These are phyloP conservation scores for Troglohyphantes excavatus DNA, from an alignment of 2,888 invertebrate species.

Conservation along the genomic window DNA sequence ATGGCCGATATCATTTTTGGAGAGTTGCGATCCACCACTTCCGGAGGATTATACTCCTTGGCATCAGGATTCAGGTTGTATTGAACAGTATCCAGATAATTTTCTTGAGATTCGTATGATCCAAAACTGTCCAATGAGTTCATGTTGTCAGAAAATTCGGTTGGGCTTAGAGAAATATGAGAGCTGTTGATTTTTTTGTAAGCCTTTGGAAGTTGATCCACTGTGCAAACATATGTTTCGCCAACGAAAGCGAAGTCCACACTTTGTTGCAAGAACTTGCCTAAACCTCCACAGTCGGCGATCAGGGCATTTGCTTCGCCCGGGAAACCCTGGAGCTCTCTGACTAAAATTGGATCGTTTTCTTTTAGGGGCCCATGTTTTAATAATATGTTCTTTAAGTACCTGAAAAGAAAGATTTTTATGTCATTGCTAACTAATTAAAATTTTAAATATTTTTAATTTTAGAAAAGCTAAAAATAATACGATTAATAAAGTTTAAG, in stretches of 20 bases:
- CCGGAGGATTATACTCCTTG: slow-evolving; percentile 50
- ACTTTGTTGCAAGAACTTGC: slow-evolving; percentile 53
- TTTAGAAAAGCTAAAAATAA: too few relatives aligned
- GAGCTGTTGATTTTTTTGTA: slow-evolving; percentile 28
- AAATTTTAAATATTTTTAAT: too few relatives aligned
- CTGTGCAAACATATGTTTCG: slow-evolving; percentile 51
- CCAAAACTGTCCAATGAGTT: not conserved
- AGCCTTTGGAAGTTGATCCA: slow-evolving; percentile 37
- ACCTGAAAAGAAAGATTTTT: slow-evolving; percentile 30
- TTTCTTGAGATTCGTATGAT: not conserved
- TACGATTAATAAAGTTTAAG: too few relatives aligned
- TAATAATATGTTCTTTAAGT: slow-evolving; percentile 47
- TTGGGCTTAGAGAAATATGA: not conserved
- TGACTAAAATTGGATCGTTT: slow-evolving; percentile 35
- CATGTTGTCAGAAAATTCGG: not conserved
- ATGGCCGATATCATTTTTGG: not conserved
- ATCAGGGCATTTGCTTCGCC: slow-evolving; percentile 30
- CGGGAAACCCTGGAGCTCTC: slow-evolving; percentile 52
- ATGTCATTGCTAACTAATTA: not conserved
- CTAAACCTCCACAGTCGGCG: slow-evolving; percentile 52
- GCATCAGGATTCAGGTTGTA: slow-evolving; percentile 62
- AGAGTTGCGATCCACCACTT: not conserved
- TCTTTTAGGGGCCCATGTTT: slow-evolving; percentile 45
- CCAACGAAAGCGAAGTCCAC: slow-evolving; percentile 68
- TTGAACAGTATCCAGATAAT: not conserved